Base-by-base conservation (phyloP, 2,888 invertebrate species). In the Entomobrya proxima region DNA sequence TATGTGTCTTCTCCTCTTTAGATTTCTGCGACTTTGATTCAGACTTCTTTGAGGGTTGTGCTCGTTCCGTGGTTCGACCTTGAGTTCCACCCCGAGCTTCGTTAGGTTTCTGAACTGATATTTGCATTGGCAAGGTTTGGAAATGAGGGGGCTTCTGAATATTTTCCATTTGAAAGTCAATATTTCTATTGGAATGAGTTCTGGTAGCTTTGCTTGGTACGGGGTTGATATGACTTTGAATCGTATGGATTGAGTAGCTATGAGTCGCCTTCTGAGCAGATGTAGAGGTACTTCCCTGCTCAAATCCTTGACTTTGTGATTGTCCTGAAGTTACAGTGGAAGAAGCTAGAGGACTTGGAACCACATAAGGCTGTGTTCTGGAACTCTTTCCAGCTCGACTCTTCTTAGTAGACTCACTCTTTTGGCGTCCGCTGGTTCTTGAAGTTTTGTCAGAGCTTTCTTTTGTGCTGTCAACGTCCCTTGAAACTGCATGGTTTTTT, bases 311-410 rank as follows among this genome's bases (percentile, higher is more conserved):
- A 27, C 55, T 21, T 11, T 55, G 55, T 4, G 9, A 27, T 4
- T 21, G 24, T 11, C 27, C 30, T 75, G 30, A 35, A 21, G 67
- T 35, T 67, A 9, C 35, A 47, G n/a, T 47, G 21, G 64, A 35
- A 3, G 55, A 15, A 15, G 30, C 3, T n/a, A n/a, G n/a, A 37
- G 44, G 40, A 24, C 35, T 79, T 24, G 78, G 74, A 27, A 74
- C 37, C 9, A 35, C 32, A 40, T 79, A 85, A 5, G 85, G 78
- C 15, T 85, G 85, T 0, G 78, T 85, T 52, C 85, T 72, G 1
- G 78, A 78, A 72, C 72, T 78, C 32, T 83, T 83, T 5, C 83
- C 83, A 24, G 85, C 50, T 40, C 74, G 44, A 9, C 55, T 82
- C 47, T 76, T 61, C 32, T 37, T 69, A 0, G 27, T 21, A 30